Evolutionary conservation across 64 coral and sea anemone genomes (phyloP), one percentile per base, ranked within the genome.

Genomic region (Stichodactyla helianthus): DNA sequence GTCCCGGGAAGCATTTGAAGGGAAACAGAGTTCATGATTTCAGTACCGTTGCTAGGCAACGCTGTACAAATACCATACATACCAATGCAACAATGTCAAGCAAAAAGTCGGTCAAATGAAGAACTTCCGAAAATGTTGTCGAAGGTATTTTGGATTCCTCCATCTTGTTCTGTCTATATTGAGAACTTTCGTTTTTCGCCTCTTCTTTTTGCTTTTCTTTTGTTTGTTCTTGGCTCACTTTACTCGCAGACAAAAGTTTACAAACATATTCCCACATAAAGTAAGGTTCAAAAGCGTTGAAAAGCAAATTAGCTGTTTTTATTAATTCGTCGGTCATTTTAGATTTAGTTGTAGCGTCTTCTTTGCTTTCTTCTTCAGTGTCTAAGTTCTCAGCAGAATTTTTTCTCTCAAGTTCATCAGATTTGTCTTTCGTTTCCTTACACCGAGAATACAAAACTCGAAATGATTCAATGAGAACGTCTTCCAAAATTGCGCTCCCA

Each of bases 231-330:
- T 44, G 23, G 52, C 55, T 51, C 59, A 71, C 85, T 58, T 70
- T 88, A 90, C 92, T 89, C 15, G 82, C 59, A 4, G 85, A 87
- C 20, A 99, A 81, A 59, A 99, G 62, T 77, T 99, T 92, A 57
- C 92, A 87, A 19, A 99, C 87, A 74, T 95, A 99, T 20, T 95
- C 86, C 97, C 97, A 99, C 97, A 99, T 99, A 57, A 99, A 99
- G 22, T 99, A 99, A 35, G 97, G 97, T 28, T 99, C 97, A 93
- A 99, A 99, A 7, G 91, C 88, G 68, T 99, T 95, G 82, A 99
- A 99, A 15, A 99, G 83, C 7, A 99, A 88, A 65, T 99, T 99
- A 5, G 93, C 97, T 28, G 93, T 99, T 74, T 99, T 99, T 20
- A 95, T 93, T 12, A 99, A 71, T 83, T 99, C 97, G 71, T 99